Evolutionary conservation across 1,140 invertebrate species (phyloP), one percentile per base, ranked within the genome.

Genomic region (Drosophila arawakana): DNA sequence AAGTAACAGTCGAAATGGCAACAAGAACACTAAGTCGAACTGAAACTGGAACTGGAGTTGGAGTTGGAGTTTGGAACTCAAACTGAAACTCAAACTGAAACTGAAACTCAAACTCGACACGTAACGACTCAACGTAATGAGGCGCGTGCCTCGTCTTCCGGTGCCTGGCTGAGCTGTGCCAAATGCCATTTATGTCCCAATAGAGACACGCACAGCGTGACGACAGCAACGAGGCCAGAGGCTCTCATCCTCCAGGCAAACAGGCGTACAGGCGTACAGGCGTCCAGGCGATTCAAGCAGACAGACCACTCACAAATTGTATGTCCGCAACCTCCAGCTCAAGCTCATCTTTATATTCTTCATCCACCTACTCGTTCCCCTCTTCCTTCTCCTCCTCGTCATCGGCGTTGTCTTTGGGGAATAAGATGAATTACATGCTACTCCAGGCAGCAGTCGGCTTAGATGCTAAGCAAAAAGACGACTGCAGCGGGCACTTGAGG

Each of bases 361-460:
- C 15, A 30, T 25, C 25, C 11, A 11, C 8, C 8, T 10, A 1
- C 6, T 47, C 13, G 47, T 25, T 1, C 2, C 25, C 25, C 49
- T 39, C 37, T 7, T 39, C 37, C 7, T 11, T 2, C 21, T 54
- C 70, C 73, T 77, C 55, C 47, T 62, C 67, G 65, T 60, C 55
- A 58, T 13, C 55, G 49, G 34, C 30, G 67, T 89, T 84, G 67
- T 88, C 83, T 80, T 75, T 84, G 71, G 84, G 84, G 85, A 89
- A 89, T 89, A 89, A 89, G 84, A 89, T 89, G 84, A 89, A 89
- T 89, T 89, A 89, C 84, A 89, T 89, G 80, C 84, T 81, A 69
- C 80, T 89, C 71, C 74, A 77, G 72, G 78, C 71, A 78, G 76
- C 71, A 78, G 60, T 47, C 70, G 61, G 70, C 76, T 73, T 73